Conservation (phyloP, 1,140 invertebrate genomes). For the Euura saliciscinereae region DNA sequence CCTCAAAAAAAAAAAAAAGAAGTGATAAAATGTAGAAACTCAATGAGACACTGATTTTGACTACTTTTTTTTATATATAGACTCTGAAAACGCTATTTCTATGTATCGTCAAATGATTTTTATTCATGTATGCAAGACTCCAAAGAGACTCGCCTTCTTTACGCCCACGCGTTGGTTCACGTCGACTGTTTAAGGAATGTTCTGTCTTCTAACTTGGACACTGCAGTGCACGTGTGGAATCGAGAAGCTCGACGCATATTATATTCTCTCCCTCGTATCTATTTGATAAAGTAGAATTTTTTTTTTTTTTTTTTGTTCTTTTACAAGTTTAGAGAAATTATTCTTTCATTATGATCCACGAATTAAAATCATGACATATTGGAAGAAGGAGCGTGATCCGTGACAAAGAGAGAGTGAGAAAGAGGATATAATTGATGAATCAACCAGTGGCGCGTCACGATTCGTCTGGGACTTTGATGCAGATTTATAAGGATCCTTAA, state of each 20-base stretch:
- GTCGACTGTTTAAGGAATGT: not conserved
- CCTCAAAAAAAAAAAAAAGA: not conserved
- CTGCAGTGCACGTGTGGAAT: not conserved
- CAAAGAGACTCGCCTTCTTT: not conserved
- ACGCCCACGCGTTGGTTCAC: not conserved
- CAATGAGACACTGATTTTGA: too few species aligned
- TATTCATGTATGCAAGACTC: too few species aligned
- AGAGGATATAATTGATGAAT: slow-evolving; percentile 1
- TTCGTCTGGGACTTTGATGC: not conserved
- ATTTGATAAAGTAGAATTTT: too few species aligned
- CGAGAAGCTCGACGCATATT: too few species aligned
- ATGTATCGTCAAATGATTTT: too few species aligned
- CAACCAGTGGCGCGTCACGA: not conserved
- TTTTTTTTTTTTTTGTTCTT: too few species aligned
- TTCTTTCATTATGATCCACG: too few species aligned
- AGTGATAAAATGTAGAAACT: not conserved
- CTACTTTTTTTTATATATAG: not conserved
- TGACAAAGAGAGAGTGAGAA: slow-evolving; percentile 22
- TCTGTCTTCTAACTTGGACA: not conserved
- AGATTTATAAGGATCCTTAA: too few species aligned
- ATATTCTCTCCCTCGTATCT: too few species aligned
- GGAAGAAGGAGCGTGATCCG: not conserved
- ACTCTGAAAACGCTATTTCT: not conserved
- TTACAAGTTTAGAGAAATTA: too few species aligned
- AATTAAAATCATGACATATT: too few species aligned